These are phyloP conservation scores for Lagorchestes hirsutus DNA, from an alignment of 2,797 vertebrate species.

Conservation along the genomic window DNA sequence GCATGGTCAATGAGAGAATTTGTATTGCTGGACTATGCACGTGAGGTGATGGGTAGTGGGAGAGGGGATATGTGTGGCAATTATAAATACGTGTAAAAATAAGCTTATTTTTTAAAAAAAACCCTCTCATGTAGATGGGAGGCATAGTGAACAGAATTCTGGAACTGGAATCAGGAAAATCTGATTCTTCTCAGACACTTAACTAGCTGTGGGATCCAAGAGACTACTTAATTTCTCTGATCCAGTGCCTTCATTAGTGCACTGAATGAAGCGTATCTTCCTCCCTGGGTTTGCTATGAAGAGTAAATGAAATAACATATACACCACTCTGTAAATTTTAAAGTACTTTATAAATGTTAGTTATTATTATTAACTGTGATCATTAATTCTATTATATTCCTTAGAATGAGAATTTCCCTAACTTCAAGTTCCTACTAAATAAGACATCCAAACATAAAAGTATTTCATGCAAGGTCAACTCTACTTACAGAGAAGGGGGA, in stretches of 20 bases:
- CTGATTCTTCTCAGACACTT: background rate
- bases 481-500: background rate
- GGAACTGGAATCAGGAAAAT: background rate
- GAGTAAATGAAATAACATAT: constrained; percentile 20
- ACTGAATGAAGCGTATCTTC: background rate
- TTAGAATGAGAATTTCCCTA: background rate
- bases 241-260: constrained; percentile 17
- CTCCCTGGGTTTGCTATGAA: background rate
- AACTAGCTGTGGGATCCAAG: background rate
- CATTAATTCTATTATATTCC: background rate
- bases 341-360: background rate
- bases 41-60: too few relatives aligned
- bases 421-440: background rate
- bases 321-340: background rate
- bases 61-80: too few relatives aligned
- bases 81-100: background rate
- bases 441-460: background rate
- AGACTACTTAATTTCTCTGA: constrained; percentile 27
- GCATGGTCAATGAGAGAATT: background rate
- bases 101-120: background rate
- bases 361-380: background rate
- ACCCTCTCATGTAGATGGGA: background rate
- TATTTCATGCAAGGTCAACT: background rate
- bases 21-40: background rate
- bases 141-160: background rate